These are phyloP conservation scores for Mustelus asterias DNA, from an alignment of 2,113 vertebrate species.

Conservation along the genomic window DNA sequence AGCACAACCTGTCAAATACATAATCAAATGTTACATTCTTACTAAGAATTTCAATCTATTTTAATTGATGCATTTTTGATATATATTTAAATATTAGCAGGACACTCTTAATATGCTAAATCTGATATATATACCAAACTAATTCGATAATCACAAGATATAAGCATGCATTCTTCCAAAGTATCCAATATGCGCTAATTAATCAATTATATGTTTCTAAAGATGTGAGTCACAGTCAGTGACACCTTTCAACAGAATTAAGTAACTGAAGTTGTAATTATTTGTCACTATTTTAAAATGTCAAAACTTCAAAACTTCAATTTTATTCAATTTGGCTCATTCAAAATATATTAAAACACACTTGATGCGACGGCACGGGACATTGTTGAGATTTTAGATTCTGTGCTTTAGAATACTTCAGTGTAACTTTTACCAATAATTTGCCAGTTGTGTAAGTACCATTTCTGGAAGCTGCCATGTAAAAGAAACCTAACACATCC, in stretches of 20 bases:
- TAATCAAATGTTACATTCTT: not conserved
- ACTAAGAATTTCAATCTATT: not conserved
- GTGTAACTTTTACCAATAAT: not conserved
- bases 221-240: not conserved
- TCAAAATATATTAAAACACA: not conserved
- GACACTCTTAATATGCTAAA: not conserved
- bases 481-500: not conserved
- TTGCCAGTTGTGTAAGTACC: not conserved
- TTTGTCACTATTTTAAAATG: not conserved
- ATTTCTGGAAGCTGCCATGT: not conserved
- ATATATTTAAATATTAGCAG: not conserved
- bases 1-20: not conserved
- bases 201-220: not conserved
- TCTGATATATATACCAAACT: not conserved
- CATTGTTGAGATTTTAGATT: not conserved
- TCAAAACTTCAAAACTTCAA: not conserved
- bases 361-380: not conserved
- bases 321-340: not conserved
- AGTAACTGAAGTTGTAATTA: not conserved
- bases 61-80: not conserved
- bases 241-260: not conserved
- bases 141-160: slow-evolving; percentile 3
- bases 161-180: not conserved
- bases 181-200: not conserved
- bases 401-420: not conserved